Evolutionary conservation across 2,113 vertebrate species (phyloP).

Genomic region (Rostratula benghalensis): DNA sequence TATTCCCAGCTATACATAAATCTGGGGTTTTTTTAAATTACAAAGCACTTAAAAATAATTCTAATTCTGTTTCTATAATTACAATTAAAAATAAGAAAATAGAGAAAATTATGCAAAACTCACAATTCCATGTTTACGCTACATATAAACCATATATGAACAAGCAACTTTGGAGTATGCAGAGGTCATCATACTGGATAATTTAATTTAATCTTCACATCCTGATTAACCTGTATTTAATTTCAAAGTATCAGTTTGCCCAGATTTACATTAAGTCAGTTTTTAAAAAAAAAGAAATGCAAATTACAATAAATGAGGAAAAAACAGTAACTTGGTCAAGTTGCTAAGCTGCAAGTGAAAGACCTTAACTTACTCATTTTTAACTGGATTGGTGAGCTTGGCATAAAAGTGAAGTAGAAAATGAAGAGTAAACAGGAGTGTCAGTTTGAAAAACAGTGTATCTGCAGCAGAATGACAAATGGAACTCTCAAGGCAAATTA

Average conservation of each 20-base stretch:
- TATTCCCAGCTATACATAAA: background rate
- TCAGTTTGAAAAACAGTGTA: background rate
- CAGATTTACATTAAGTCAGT: background rate
- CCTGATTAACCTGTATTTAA: background rate
- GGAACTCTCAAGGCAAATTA: background rate
- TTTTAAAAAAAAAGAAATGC: background rate
- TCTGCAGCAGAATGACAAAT: background rate
- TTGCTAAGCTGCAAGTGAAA: constrained; percentile 6
- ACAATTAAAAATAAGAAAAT: background rate
- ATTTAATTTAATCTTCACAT: background rate
- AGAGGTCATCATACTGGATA: background rate
- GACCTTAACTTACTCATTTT: background rate
- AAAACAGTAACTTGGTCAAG: background rate
- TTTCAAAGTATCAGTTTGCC: background rate
- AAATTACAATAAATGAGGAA: background rate
- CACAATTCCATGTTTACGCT: background rate
- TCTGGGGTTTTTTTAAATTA: background rate
- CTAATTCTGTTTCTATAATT: background rate
- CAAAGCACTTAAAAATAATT: background rate
- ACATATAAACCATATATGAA: background rate
- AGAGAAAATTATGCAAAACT: background rate
- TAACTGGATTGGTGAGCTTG: background rate
- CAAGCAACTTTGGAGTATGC: background rate
- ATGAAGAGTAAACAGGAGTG: background rate
- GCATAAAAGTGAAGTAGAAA: background rate